Evolutionary conservation across 35 echinoderm and acorn worm genomes (phyloP), one percentile per base, ranked within the genome.

Genomic region (Heliocidaris tuberculata): DNA sequence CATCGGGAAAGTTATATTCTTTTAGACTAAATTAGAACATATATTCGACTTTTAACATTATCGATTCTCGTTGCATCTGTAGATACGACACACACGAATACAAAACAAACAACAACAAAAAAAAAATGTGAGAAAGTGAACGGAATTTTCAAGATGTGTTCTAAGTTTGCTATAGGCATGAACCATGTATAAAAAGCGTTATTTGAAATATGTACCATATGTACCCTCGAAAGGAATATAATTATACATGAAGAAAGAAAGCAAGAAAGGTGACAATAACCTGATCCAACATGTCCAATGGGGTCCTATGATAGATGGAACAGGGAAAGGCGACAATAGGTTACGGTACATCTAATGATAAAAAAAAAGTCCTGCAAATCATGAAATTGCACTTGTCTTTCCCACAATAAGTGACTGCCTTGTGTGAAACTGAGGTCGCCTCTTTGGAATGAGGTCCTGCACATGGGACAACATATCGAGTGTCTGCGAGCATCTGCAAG

Each of bases 391-490:
- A 78, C 65, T 78, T 78, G 65, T 78, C 65, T n/a, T n/a, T n/a
- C 27, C 65, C 8, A 1, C 21, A 21, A 78, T 78, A 78, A 78
- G 65, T 78, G 65, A 78, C 8, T 78, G 65, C 65, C 15, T 78
- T 7, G 65, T 78, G 65, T 7, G 27, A 78, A 78, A 78, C 65
- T 78, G 65, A 19, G 21, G 17, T 78, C 65, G 65, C 65, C 65
- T n/a, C 65, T 78, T 78, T n/a, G 19, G 65, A 78, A 78, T 78
- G 21, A 78, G 27, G 19, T n/a, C 17, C 65, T n/a, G 65, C 65
- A 78, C 65, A n/a, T 78, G 65, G 65, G 65, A 78, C 65, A 78
- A 78, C 65, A 78, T 78, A 78, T 78, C 65, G 65, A 78, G 65
- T 78, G 65, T 78, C 65, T 78, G 17, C 65, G 19, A 78, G 65